phyloP scores from a whole-genome alignment of 2,113 vertebrate species.

The Brachypteracias leptosomus region DNA sequence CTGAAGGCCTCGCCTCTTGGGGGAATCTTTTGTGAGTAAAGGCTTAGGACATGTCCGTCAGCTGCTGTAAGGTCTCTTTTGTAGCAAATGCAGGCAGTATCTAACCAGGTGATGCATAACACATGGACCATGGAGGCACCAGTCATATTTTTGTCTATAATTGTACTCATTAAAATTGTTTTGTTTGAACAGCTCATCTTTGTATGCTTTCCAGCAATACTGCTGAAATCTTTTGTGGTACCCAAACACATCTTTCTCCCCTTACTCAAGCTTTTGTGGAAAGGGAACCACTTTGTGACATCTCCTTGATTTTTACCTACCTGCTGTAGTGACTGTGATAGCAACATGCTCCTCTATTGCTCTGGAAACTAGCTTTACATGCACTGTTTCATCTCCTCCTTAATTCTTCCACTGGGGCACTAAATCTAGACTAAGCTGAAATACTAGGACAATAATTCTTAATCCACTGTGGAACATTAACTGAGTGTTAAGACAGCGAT shows the following conservation, averaged over 20 bases:
- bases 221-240: background rate
- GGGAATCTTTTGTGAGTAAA: background rate
- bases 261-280: background rate
- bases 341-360: slow-evolving; percentile 1
- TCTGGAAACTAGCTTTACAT: slow-evolving; percentile 41
- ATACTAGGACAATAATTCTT: slow-evolving; percentile 65
- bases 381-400: slow-evolving; percentile 56
- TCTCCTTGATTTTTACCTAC: background rate
- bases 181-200: background rate
- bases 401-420: slow-evolving; percentile 65
- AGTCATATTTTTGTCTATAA: background rate
- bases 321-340: background rate
- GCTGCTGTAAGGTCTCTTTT: background rate
- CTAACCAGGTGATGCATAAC: background rate
- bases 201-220: background rate
- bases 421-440: slow-evolving; percentile 70
- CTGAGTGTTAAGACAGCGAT: slow-evolving; percentile 56
- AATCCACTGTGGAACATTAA: slow-evolving; percentile 64
- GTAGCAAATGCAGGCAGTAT: background rate
- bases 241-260: background rate
- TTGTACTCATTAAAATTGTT: background rate
- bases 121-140: background rate
- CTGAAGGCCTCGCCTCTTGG: background rate
- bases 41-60: background rate
- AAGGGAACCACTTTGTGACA: background rate